Evolutionary conservation across 2,113 vertebrate species (phyloP).

Genomic region (Cairina moschata): DNA sequence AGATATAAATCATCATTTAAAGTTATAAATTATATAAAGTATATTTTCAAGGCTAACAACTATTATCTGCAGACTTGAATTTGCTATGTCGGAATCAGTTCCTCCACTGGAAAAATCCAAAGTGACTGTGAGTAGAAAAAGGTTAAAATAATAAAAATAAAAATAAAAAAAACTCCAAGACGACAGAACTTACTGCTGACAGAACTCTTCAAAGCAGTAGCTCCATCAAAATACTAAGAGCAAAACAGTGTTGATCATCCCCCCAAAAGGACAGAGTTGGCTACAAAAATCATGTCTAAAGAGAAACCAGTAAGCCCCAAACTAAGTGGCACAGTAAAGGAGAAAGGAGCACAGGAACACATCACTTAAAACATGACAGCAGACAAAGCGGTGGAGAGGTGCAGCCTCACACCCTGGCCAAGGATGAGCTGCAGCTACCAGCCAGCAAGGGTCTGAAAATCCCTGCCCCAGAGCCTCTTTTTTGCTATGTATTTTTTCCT

Average conservation of each 20-base stretch:
- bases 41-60: background rate
- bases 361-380: accelerated
- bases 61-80: background rate
- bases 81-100: no score
- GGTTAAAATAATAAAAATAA: no score
- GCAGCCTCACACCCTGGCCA: accelerated
- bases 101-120: background rate
- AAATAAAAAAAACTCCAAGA: background rate
- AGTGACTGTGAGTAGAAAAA: background rate
- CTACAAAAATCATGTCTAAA: background rate
- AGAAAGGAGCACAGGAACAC: background rate
- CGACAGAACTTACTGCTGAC: background rate
- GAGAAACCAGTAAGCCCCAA: background rate
- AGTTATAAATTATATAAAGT: background rate
- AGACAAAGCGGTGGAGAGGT: background rate
- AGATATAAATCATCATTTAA: background rate
- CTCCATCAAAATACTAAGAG: background rate
- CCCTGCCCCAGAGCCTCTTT: background rate
- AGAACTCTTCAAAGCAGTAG: background rate
- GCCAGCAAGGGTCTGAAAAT: background rate
- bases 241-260: accelerated
- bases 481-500: background rate
- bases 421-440: background rate
- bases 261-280: background rate
- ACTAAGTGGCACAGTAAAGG: background rate